A percentile compares a stretch with the other conserved stretches of the same genome.
Evolutionary conservation across 2,113 vertebrate species (phyloP).

Genomic region (Microcebus jonahi): DNA sequence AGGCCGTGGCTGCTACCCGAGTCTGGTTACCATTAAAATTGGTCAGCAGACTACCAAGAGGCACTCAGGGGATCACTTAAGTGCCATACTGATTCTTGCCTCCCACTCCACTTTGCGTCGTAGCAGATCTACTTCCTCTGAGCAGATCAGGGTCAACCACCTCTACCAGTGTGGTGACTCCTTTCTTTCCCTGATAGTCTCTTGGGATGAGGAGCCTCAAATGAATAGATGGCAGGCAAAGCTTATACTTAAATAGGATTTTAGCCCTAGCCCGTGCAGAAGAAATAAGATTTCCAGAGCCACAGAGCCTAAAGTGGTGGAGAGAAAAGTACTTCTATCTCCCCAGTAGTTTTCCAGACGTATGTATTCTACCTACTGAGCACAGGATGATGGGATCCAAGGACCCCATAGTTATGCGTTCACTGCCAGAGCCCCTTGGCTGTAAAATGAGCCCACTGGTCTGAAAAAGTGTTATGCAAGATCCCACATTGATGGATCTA

Average conservation of each 20-base stretch:
- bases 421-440: not conserved
- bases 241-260: not conserved
- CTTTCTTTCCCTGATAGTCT: not conserved
- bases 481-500: not conserved
- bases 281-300: not conserved
- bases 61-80: not conserved
- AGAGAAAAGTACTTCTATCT: not conserved
- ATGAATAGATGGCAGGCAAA: not conserved
- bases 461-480: not conserved
- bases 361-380: too few species aligned
- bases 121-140: not conserved
- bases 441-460: not conserved
- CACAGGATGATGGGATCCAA: not conserved
- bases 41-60: not conserved
- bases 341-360: not conserved
- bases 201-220: not conserved
- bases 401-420: fast-evolving
- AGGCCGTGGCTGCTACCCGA: not conserved
- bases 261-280: not conserved
- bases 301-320: not conserved
- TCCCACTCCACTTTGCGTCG: not conserved
- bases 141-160: not conserved
- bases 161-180: not conserved
- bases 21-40: not conserved
- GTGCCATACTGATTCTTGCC: not conserved